Base-by-base conservation (phyloP, 2,113 vertebrate genomes). In the Prolemur simus region DNA sequence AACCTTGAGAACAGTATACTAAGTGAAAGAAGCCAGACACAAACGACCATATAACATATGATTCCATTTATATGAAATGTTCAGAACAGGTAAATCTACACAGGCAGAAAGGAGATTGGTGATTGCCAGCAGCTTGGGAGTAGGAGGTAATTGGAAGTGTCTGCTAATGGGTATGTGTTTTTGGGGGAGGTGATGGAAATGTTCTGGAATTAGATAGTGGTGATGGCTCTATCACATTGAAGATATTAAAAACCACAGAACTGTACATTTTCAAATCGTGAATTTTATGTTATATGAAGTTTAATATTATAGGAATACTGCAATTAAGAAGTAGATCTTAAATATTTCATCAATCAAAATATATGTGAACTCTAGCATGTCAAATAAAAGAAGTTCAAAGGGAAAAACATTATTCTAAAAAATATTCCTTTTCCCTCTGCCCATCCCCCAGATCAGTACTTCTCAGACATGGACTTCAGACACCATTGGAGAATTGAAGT, bases 281-380 rank as follows among this genome's bases (percentile, higher is more conserved):
- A 73, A 42, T 87, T 64, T 74, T 91, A 78, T 27, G 42, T 81
- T 78, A 54, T n/a, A 15, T 77, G 89, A 96, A 92, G 88, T 88
- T 69, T 83, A 95, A 69, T 69, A 32, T 92, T 73, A 82, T 42
- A 93, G 82, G 71, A 76, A 6, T 87, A 86, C 71, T 95, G 83
- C 20, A 89, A 83, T 84, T 14, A 76, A 87, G 76, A 92, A 89
- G 32, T 29, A 42, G 14, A 54, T 66, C 47, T 58, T 89, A 95
- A 96, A 37, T 68, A 89, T 74, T 87, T 97, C 29, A 69, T 81
- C 32, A 81, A 69, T 95, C 49, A 66, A 39, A 92, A 95, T 78
- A 87, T 82, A 85, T 42, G 15, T 90, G 45, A 80, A 92, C n/a
- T 73, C 81, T 80, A 82, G 34, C 45, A 87, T 63, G 87, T 66